A percentile compares a stretch with the other conserved stretches of the same genome.
phyloP scores from a whole-genome alignment of 2,797 vertebrate genomes.

The Malacoraja senta region DNA sequence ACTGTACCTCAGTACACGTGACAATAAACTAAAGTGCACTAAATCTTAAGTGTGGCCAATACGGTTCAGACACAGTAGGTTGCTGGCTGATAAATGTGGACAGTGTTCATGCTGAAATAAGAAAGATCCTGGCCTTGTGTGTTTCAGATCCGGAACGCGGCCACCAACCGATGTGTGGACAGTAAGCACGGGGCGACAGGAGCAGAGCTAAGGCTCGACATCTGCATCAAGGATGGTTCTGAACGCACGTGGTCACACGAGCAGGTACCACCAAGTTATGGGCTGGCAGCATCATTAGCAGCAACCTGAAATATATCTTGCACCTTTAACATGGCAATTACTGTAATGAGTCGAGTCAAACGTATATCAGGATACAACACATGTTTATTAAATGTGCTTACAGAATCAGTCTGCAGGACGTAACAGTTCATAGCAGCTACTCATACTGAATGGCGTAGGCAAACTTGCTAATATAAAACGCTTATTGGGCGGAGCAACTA shows the following conservation, averaged over 20 bases:
- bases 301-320: not conserved
- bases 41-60: too few species aligned
- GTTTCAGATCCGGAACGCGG: slow-evolving; percentile 68
- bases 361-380: too few species aligned
- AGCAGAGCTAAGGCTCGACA: slow-evolving; percentile 70
- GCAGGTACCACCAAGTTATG: slow-evolving; percentile 57
- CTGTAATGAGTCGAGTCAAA: too few species aligned
- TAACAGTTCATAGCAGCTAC: too few species aligned
- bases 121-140: not conserved
- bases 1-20: too few species aligned
- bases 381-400: too few species aligned
- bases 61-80: not conserved
- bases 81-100: not conserved
- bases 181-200: slow-evolving; percentile 76
- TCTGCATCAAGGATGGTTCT: slow-evolving; percentile 75
- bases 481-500: too few species aligned
- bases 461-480: too few species aligned
- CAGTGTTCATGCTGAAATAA: not conserved
- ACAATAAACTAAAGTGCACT: too few species aligned
- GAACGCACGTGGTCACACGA: slow-evolving; percentile 82
- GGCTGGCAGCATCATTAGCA: not conserved
- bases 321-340: not conserved
- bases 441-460: too few species aligned
- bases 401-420: too few species aligned
- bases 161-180: slow-evolving; percentile 73